A percentile compares a stretch with the other conserved stretches of the same genome.
These are phyloP conservation scores for Ciconia nigra DNA, from an alignment of 2,797 vertebrate genomes.

Conservation along the genomic window DNA sequence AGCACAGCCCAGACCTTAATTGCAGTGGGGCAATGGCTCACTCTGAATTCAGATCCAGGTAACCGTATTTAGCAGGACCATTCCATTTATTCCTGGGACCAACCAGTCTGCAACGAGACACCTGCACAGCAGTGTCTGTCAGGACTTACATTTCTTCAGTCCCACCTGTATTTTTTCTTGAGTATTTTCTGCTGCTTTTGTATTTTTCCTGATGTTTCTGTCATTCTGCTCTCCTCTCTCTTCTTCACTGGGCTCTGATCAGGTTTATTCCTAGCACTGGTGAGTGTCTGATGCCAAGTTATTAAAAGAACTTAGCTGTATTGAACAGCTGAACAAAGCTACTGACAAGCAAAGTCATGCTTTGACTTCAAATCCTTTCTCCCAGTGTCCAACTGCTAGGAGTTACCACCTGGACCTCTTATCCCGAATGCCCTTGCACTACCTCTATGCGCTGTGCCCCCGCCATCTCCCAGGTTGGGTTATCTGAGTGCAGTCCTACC, in stretches of 20 bases:
- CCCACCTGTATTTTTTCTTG: not conserved
- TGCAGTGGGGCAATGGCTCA: not conserved
- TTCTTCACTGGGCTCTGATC: not conserved
- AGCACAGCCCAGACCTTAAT: not conserved
- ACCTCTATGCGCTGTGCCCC: not conserved
- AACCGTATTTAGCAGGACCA: not conserved
- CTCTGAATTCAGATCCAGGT: not conserved
- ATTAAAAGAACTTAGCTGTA: not conserved
- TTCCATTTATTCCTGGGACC: not conserved
- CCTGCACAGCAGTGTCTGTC: not conserved
- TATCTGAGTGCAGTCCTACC: not conserved
- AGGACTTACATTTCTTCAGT: not conserved
- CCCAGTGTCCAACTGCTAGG: not conserved
- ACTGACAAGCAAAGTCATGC: not conserved
- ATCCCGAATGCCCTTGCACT: not conserved
- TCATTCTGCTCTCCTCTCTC: not conserved
- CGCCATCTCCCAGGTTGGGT: not conserved
- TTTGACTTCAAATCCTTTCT: not conserved
- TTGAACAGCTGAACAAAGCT: not conserved
- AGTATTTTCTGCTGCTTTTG: not conserved
- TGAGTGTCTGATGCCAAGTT: not conserved
- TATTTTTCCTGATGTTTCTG: not conserved
- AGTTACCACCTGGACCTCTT: not conserved
- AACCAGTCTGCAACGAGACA: not conserved
- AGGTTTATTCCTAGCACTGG: not conserved